These are phyloP conservation scores for Tachypleus tridentatus DNA, from an alignment of 1,140 invertebrate species.

Conservation along the genomic window DNA sequence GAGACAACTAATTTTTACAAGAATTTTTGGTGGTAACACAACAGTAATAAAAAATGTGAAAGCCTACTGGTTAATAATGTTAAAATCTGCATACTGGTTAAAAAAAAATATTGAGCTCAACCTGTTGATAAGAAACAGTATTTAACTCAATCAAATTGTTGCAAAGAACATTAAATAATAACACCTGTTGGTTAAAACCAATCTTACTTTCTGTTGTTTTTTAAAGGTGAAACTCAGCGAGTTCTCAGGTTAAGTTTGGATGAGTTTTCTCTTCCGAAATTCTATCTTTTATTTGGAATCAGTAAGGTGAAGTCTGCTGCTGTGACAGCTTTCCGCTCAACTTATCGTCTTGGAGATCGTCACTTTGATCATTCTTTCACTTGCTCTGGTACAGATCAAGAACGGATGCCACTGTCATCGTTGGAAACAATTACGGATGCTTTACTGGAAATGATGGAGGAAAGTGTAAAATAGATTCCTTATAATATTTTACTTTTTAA, in stretches of 20 bases:
- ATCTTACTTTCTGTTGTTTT: no score
- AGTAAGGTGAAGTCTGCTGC: slow-evolving; percentile 95
- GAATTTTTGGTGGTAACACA: no score
- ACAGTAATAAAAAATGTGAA: no score
- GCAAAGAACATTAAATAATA: no score
- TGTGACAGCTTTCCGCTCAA: slow-evolving; percentile 85
- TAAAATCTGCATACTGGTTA: no score
- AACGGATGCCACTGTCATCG: slow-evolving; percentile 72
- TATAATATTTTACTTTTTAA: no score
- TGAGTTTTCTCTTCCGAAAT: slow-evolving; percentile 93
- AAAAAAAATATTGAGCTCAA: no score
- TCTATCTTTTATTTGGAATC: slow-evolving; percentile 92
- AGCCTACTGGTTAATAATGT: no score
- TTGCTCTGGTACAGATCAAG: slow-evolving; percentile 53
- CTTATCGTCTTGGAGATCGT: slow-evolving; percentile 60
- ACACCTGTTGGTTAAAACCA: no score
- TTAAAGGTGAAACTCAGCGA: slow-evolving; percentile 59
- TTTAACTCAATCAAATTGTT: neutral
- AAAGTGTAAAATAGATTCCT: no score
- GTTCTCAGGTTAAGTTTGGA: slow-evolving; percentile 82
- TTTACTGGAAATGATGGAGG: slow-evolving; percentile 89
- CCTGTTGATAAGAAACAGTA: no score
- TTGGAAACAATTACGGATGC: slow-evolving; percentile 93
- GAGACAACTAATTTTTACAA: slow-evolving; percentile 8
- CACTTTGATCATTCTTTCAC: slow-evolving; percentile 45